Evolutionary conservation across 1,140 invertebrate species (phyloP).

Genomic region (Heliconius eleuchia): DNA sequence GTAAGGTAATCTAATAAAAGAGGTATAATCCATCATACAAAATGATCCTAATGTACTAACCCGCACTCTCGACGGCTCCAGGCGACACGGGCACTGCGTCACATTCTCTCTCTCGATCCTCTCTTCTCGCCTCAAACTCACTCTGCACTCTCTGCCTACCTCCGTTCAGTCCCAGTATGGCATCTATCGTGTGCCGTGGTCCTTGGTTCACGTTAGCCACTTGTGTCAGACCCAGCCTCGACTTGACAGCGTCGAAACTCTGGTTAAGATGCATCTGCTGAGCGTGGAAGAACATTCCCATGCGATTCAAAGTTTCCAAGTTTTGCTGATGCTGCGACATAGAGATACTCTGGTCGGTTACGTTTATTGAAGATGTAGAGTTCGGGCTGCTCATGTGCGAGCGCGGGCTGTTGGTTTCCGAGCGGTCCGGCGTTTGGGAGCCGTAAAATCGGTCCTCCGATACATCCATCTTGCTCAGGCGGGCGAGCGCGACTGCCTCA

Average conservation of each 20-base stretch:
- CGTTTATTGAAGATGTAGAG: slow-evolving; percentile 68
- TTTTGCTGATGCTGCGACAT: slow-evolving; percentile 70
- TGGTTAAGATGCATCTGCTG: slow-evolving; percentile 74
- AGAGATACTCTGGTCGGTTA: slow-evolving; percentile 50
- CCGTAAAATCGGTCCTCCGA: slow-evolving; percentile 66
- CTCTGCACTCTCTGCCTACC: slow-evolving; percentile 60
- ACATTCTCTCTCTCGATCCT: slow-evolving; percentile 59
- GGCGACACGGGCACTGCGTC: slow-evolving; percentile 72
- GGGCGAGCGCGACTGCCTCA: slow-evolving; percentile 57
- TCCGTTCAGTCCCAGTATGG: slow-evolving; percentile 70
- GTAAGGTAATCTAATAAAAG: too few species aligned
- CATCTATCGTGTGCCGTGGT: slow-evolving; percentile 74
- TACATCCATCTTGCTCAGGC: slow-evolving; percentile 63
- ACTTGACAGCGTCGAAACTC: slow-evolving; percentile 70
- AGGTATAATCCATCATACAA: neutral
- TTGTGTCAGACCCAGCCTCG: slow-evolving; percentile 65
- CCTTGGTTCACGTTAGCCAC: slow-evolving; percentile 66
- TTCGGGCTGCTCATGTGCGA: slow-evolving; percentile 71
- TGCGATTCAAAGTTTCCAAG: slow-evolving; percentile 70
- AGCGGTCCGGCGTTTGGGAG: slow-evolving; percentile 64
- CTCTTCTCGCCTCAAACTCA: slow-evolving; percentile 64
- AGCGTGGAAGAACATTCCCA: slow-evolving; percentile 78
- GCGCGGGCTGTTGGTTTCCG: slow-evolving; percentile 66
- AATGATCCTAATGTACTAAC: slow-evolving; percentile 49
- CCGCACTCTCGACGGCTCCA: slow-evolving; percentile 71